A percentile compares a stretch with the other conserved stretches of the same genome.
Conservation (phyloP, 2,113 vertebrate species). For the Microcebus lehilahytsara region DNA sequence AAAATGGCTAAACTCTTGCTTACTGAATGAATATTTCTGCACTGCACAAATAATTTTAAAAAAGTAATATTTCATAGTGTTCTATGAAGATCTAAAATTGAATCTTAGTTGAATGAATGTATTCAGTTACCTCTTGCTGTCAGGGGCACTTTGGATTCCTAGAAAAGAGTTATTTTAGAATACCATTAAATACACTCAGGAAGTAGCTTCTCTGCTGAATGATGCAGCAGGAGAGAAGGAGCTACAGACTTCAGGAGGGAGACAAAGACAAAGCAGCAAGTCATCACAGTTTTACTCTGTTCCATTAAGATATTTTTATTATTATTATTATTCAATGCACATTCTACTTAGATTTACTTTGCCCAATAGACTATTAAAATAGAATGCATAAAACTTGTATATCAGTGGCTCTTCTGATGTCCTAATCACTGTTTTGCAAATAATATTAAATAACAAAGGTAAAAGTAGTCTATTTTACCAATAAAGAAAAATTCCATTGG, state of each 20-base stretch:
- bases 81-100: slow-evolving; percentile 66
- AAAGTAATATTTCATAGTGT: slow-evolving; percentile 21
- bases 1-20: not conserved
- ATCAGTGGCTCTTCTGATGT: not conserved
- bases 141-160: slow-evolving; percentile 39
- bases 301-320: not conserved
- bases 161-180: slow-evolving; percentile 67
- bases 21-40: not conserved
- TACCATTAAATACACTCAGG: slow-evolving; percentile 30
- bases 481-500: not conserved
- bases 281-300: not conserved
- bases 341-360: not conserved
- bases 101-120: slow-evolving; percentile 58
- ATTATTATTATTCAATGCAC: not conserved
- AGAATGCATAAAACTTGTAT: not conserved
- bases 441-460: not conserved
- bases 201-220: not conserved
- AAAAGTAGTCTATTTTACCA: not conserved
- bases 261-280: not conserved
- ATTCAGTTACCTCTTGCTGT: slow-evolving; percentile 45
- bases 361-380: not conserved
- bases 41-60: not conserved
- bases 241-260: not conserved
- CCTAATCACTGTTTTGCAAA: not conserved
- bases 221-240: not conserved